phyloP scores from a whole-genome alignment of 2,797 vertebrate genomes.

The Ispidina lecontei region DNA sequence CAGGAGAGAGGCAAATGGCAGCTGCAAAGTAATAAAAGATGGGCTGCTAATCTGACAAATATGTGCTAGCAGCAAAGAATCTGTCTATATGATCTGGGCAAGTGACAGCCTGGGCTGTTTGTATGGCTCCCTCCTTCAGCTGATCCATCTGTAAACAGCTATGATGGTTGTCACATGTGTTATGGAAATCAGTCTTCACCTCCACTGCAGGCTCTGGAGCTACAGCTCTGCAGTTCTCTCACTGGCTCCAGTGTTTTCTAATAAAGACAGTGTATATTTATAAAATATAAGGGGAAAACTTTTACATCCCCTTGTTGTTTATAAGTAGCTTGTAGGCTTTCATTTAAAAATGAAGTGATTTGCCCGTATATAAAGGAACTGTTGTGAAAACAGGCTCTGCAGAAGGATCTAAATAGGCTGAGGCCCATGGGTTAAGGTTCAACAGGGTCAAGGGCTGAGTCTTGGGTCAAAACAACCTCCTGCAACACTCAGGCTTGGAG shows the following conservation, averaged over 20 bases:
- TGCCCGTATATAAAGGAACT: not conserved
- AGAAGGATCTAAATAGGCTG: not conserved
- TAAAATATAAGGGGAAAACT: not conserved
- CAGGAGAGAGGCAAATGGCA: not conserved
- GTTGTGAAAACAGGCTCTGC: not conserved
- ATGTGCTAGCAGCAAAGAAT: not conserved
- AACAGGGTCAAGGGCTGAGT: not conserved
- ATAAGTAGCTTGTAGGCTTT: not conserved
- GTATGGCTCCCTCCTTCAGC: not conserved
- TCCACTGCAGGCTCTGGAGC: not conserved
- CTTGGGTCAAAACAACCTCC: not conserved
- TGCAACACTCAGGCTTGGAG: not conserved
- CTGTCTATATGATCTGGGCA: too few species aligned
- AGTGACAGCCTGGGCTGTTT: not conserved
- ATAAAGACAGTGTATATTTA: not conserved
- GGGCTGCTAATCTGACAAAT: not conserved
- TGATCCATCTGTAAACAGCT: not conserved
- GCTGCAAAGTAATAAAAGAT: not conserved
- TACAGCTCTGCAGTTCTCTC: not conserved
- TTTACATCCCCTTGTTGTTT: not conserved
- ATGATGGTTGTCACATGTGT: rapidly evolving
- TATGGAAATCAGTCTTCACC: not conserved
- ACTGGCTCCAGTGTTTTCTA: too few species aligned
- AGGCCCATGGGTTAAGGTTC: not conserved
- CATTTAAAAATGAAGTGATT: not conserved